Conservation (phyloP, 2,888 invertebrate genomes). For the Hesperia comma region DNA sequence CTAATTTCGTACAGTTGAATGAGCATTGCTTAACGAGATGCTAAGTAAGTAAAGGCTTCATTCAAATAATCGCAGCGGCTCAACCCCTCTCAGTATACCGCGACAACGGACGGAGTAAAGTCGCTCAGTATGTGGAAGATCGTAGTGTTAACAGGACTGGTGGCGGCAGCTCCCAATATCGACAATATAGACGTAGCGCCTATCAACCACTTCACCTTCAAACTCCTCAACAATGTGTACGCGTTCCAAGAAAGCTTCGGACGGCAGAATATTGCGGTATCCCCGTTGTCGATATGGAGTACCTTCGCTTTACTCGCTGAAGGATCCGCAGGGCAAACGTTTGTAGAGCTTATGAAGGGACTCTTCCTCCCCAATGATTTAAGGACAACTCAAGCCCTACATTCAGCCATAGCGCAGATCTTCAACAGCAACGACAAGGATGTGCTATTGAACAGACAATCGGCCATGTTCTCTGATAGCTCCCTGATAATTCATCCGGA, state of each 20-base stretch:
- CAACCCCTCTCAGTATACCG: constrained; percentile 54
- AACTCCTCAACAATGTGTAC: constrained; percentile 68
- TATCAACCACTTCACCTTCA: constrained; percentile 68
- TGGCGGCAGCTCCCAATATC: constrained; percentile 57
- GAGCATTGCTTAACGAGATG: constrained; percentile 58
- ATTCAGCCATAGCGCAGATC: constrained; percentile 59
- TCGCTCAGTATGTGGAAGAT: constrained; percentile 62
- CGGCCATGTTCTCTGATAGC: constrained; percentile 68
- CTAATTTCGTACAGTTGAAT: constrained; percentile 42
- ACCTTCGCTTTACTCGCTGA: constrained; percentile 72
- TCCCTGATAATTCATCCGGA: constrained; percentile 65
- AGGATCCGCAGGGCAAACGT: constrained; percentile 73
- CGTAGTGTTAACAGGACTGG: constrained; percentile 53
- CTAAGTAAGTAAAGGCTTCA: constrained; percentile 55
- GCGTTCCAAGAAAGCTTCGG: constrained; percentile 70
- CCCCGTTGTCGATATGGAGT: constrained; percentile 76
- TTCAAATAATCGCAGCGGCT: constrained; percentile 58
- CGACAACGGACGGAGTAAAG: constrained; percentile 52
- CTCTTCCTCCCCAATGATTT: constrained; percentile 66
- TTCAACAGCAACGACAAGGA: constrained; percentile 60
- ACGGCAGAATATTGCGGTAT: constrained; percentile 65
- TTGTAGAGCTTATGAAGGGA: constrained; percentile 64
- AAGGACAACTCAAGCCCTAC: constrained; percentile 64
- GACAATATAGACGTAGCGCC: constrained; percentile 56
- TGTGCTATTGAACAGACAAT: constrained; percentile 61